phyloP scores from a whole-genome alignment of 1,140 invertebrate genomes.

The Scaptomyza montana region DNA sequence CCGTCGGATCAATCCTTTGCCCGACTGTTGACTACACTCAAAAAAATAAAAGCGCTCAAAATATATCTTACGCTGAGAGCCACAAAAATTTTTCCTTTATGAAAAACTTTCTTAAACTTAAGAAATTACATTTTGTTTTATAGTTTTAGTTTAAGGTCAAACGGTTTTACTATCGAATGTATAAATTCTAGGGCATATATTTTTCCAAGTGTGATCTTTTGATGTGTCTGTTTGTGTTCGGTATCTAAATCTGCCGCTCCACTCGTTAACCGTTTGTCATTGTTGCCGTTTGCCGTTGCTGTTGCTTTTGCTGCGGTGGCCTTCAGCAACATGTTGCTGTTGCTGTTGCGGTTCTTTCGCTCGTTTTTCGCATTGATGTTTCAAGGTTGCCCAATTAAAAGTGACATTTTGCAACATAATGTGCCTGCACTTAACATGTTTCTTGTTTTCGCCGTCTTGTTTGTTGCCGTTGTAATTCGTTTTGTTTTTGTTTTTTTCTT shows the following conservation, averaged over 20 bases:
- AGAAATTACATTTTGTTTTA: not conserved
- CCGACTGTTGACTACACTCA: slow-evolving; percentile 19
- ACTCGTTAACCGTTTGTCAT: slow-evolving; percentile 77
- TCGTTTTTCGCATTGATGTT: slow-evolving; percentile 81
- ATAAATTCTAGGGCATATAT: not conserved
- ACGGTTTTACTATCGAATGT: not conserved
- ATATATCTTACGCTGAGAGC: too few relatives aligned
- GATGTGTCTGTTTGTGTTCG: slow-evolving; percentile 50
- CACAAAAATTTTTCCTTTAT: too few relatives aligned
- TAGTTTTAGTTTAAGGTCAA: not conserved
- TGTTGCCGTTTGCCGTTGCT: slow-evolving; percentile 37
- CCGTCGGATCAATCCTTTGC: slow-evolving; percentile 25
- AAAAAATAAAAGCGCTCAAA: not conserved
- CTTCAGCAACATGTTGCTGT: slow-evolving; percentile 62
- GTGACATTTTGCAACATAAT: slow-evolving; percentile 82
- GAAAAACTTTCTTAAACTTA: too few relatives aligned
- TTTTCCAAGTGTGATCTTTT: slow-evolving; percentile 20
- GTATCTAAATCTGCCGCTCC: slow-evolving; percentile 58
- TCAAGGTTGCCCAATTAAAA: slow-evolving; percentile 81
- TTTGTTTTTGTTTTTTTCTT: slow-evolving; percentile 14
- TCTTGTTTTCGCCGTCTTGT: slow-evolving; percentile 55
- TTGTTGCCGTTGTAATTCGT: slow-evolving; percentile 25
- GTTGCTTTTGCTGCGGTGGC: slow-evolving; percentile 46
- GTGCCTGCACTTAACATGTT: slow-evolving; percentile 81
- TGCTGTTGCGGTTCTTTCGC: slow-evolving; percentile 75